Evolutionary conservation across 2,888 invertebrate species (phyloP).

Genomic region (Chirona hameri): DNA sequence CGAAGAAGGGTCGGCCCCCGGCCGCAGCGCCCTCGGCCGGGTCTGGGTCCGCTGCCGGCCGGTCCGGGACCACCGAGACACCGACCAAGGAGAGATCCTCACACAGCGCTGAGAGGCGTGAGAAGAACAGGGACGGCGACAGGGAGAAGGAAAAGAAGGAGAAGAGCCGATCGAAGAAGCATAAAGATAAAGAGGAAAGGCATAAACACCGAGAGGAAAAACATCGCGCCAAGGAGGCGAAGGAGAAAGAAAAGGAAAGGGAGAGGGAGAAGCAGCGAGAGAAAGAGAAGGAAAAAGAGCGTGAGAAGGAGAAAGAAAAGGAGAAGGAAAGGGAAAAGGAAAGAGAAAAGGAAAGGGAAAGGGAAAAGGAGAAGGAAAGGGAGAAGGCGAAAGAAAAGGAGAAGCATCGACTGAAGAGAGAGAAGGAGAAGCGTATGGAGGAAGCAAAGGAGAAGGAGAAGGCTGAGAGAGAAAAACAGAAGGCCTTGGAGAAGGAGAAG

Average conservation of each 20-base stretch:
- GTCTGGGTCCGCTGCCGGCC: not conserved
- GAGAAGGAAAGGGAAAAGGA: slow-evolving; percentile 51
- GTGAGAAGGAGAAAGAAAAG: slow-evolving; percentile 45
- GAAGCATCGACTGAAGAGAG: slow-evolving; percentile 37
- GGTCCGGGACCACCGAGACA: not conserved
- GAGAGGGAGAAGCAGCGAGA: slow-evolving; percentile 44
- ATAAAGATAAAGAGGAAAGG: slow-evolving; percentile 45
- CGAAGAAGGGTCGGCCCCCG: slow-evolving; percentile 51
- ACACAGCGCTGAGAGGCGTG: not conserved
- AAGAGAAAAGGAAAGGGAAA: not conserved
- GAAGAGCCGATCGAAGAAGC: slow-evolving; percentile 55
- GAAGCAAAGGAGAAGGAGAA: not conserved
- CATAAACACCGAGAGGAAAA: slow-evolving; percentile 39
- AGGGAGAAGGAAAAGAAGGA: slow-evolving; percentile 33
- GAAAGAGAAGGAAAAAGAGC: slow-evolving; percentile 49
- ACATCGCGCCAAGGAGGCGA: slow-evolving; percentile 51
- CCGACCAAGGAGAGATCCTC: not conserved
- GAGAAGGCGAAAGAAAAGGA: slow-evolving; percentile 30
- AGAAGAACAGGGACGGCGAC: not conserved
- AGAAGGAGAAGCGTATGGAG: slow-evolving; percentile 44
- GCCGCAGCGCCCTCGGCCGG: not conserved
- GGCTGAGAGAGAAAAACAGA: not conserved
- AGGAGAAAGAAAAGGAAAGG: slow-evolving; percentile 46
- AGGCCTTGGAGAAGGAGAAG: not conserved
- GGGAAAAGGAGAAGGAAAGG: slow-evolving; percentile 54